Evolutionary conservation across 2,888 invertebrate species (phyloP).

Genomic region (Brachycybe producta): DNA sequence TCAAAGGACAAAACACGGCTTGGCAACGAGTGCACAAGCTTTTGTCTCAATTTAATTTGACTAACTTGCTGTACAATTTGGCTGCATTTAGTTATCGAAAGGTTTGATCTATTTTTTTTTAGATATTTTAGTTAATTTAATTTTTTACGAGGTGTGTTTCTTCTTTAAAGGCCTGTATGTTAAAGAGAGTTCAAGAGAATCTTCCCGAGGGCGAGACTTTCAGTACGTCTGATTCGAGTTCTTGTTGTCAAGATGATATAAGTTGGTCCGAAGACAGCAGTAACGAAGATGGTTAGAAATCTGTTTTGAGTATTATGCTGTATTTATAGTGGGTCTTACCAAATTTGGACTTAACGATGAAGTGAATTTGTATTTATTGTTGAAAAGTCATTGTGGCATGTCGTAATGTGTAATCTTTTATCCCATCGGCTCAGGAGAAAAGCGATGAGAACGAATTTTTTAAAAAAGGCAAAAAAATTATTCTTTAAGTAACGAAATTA

Average conservation of each 20-base stretch:
- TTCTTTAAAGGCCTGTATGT: constrained; percentile 50
- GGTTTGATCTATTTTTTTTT: constrained; percentile 29
- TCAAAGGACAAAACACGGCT: constrained; percentile 28
- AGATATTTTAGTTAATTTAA: background rate
- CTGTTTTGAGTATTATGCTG: too few species aligned
- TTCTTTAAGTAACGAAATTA: too few species aligned
- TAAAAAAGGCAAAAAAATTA: too few species aligned
- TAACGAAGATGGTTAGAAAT: constrained; percentile 70
- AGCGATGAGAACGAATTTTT: too few species aligned
- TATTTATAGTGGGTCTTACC: background rate
- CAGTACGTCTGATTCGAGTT: constrained; percentile 79
- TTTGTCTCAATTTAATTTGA: constrained; percentile 55
- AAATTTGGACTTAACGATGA: background rate
- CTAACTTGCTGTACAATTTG: constrained; percentile 70
- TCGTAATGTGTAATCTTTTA: too few species aligned
- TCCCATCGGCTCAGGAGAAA: too few species aligned
- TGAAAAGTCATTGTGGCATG: too few species aligned
- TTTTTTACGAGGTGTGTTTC: background rate
- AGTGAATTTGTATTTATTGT: background rate
- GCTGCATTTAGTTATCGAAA: constrained; percentile 84
- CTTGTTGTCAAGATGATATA: constrained; percentile 86
- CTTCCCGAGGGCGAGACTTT: constrained; percentile 63
- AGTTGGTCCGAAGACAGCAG: constrained; percentile 77
- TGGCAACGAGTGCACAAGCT: constrained; percentile 51
- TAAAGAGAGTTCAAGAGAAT: constrained; percentile 67